Evolutionary conservation across 2,113 vertebrate species (phyloP), one percentile per base, ranked within the genome.

Genomic region (Muntiacus muntjak): DNA sequence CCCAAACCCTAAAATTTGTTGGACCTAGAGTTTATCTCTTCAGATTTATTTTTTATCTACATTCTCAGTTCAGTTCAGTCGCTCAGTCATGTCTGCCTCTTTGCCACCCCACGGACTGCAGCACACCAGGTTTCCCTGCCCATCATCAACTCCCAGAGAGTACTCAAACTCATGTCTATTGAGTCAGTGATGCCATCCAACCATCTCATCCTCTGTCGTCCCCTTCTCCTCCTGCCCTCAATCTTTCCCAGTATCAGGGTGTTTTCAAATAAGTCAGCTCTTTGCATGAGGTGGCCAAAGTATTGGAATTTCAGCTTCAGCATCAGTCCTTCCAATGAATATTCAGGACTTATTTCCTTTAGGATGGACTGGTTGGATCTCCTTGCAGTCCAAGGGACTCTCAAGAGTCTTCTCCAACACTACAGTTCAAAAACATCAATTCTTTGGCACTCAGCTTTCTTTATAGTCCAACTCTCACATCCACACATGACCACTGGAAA

Each of bases 21-120:
- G 14, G 16, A 0, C 15, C n/a, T 15, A 19, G 85, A 36, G 28
- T 52, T 47, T 91, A 45, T 13, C 28, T 87, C 58, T 36, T 79
- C 52, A 62, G 45, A 45, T 71, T 67, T 81, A n/a, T n/a, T 91
- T 60, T 60, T 60, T 13, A 19, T 86, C 45, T 90, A 47, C 9
- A 43, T 81, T 96, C 54, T 81, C 64, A 67, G 64, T 21, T 67
- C 16, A 67, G 17, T 67, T 67, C 8, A n/a, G 64, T 10, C 0
- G 0, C 33, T 36, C 33, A n/a, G 64, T 67, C 4, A 2, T 67
- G 16, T 67, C 64, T 33, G 16, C n/a, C 62, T 67, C 8, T n/a
- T n/a, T 36, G 33, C 0, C 0, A 67, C 64, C 7, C 8, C 64
- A 10, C 1, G 16, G 33, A 67, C 8, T 21, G 16, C 0, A 67